phyloP scores from a whole-genome alignment of 2,888 invertebrate genomes.

The Mongoloraphidia duomilia region DNA sequence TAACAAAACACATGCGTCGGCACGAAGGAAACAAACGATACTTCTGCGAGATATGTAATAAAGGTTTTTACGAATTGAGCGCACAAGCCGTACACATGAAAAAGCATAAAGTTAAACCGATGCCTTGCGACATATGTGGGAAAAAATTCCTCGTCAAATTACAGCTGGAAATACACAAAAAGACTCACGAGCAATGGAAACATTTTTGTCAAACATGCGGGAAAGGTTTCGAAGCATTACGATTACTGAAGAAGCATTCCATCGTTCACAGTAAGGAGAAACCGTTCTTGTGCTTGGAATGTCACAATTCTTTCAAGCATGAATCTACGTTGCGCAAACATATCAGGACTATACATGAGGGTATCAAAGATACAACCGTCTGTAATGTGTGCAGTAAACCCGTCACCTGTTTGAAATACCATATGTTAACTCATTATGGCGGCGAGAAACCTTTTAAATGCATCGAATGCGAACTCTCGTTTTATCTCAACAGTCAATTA shows the following conservation, averaged over 20 bases:
- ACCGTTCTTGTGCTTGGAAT: neutral
- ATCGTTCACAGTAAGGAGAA: neutral
- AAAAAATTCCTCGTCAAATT: too few species aligned
- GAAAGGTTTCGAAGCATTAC: too few species aligned
- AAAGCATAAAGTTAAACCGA: neutral
- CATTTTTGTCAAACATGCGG: neutral
- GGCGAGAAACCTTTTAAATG: neutral
- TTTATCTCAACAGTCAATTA: neutral
- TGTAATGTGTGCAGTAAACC: conserved; percentile 2
- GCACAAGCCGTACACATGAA: neutral
- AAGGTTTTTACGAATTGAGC: neutral
- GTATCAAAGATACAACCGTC: neutral
- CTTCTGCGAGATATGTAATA: neutral
- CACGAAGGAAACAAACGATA: conserved; percentile 19
- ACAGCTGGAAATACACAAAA: too few species aligned
- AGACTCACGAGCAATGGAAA: too few species aligned
- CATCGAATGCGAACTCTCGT: neutral
- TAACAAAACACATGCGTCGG: conserved; percentile 31
- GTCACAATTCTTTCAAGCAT: conserved; percentile 1
- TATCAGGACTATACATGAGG: neutral
- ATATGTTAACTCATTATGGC: neutral
- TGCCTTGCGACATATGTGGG: neutral
- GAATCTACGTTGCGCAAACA: neutral
- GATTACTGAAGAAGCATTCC: neutral
- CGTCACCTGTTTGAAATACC: neutral